Base-by-base conservation (phyloP, 2,888 invertebrate genomes). In the Lithophane socia region DNA sequence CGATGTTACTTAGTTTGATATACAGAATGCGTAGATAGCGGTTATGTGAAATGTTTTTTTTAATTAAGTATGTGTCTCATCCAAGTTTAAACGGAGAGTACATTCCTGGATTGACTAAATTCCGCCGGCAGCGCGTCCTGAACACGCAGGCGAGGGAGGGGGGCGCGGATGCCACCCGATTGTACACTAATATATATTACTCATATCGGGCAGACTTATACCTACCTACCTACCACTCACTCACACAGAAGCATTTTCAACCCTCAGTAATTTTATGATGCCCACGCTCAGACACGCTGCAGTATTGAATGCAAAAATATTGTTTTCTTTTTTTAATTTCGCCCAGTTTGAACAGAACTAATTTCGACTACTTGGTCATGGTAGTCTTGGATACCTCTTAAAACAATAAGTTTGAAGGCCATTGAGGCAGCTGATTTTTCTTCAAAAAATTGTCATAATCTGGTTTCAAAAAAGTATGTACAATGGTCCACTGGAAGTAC, bases 181-280 rank as follows among this genome's bases (percentile, higher is more conserved):
- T n/a, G 1, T 8, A n/a, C 49, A 42, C 29, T 66, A 13, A 60
- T 77, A 37, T 4, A 60, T 77, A 63, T 61, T 29, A 65, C 8
- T 1, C 16, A 29, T n/a, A 18, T 44, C 18, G 21, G 44, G 1
- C 21, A 29, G 18, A 24, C 9, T 52, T 18, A 37, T 44, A 13
- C 18, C 16, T 13, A 29, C 16, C 37, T 44, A 44, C 18, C 47
- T 29, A 42, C 44, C n/a, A 18, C 8, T 21, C 29, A 44, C 18
- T 24, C 64, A 44, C 60, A 58, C 49, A 21, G 10, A 29, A 18
- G 16, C 65, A 18, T n/a, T 76, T 66, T 21, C 29, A 54, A 44
- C n/a, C 80, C 29, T 44, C 44, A 5, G n/a, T 29, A 16, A 29
- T 60, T 66, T 29, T n/a, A 29, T 44, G 16, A 47, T n/a, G 42